Evolutionary conservation across 2,888 invertebrate species (phyloP).

Genomic region (Sinohyriopsis cumingii): DNA sequence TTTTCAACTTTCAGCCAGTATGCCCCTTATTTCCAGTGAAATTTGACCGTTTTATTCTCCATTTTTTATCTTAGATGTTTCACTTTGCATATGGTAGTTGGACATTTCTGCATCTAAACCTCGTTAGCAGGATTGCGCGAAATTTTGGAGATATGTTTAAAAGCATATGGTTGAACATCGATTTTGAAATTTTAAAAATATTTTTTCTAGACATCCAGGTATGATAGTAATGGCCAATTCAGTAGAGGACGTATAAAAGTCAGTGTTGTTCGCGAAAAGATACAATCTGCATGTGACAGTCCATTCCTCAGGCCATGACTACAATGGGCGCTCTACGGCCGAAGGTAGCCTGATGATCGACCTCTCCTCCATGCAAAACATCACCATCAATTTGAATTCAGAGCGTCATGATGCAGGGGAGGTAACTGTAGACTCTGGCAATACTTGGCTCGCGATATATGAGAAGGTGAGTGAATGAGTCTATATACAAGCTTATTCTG

Average conservation of each 20-base stretch:
- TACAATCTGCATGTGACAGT: conserved; percentile 18
- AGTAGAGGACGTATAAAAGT: conserved; percentile 25
- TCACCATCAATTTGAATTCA: conserved; percentile 16
- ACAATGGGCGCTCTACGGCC: conserved; percentile 32
- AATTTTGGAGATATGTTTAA: too few relatives aligned
- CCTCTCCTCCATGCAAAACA: conserved; percentile 17
- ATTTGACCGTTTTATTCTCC: too few relatives aligned
- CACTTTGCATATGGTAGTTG: too few relatives aligned
- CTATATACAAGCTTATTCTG: too few relatives aligned
- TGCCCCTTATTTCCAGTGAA: too few relatives aligned
- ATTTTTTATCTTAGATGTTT: too few relatives aligned
- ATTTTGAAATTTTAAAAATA: too few relatives aligned
- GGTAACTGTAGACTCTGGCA: conserved; percentile 29
- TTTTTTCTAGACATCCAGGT: conserved; percentile 9
- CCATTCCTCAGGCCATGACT: conserved; percentile 33
- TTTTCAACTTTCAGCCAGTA: too few relatives aligned
- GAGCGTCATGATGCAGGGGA: conserved; percentile 27
- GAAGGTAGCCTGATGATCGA: conserved; percentile 27
- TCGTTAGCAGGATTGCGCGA: too few relatives aligned
- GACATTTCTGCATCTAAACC: too few relatives aligned
- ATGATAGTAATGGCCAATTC: conserved; percentile 14
- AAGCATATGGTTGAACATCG: too few relatives aligned
- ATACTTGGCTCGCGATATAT: conserved; percentile 28
- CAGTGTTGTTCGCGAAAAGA: conserved; percentile 23
- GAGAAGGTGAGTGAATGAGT: conserved; percentile 15